These are phyloP conservation scores for Gadopsis bispinosus DNA, from an alignment of 2,797 vertebrate species.

Conservation along the genomic window DNA sequence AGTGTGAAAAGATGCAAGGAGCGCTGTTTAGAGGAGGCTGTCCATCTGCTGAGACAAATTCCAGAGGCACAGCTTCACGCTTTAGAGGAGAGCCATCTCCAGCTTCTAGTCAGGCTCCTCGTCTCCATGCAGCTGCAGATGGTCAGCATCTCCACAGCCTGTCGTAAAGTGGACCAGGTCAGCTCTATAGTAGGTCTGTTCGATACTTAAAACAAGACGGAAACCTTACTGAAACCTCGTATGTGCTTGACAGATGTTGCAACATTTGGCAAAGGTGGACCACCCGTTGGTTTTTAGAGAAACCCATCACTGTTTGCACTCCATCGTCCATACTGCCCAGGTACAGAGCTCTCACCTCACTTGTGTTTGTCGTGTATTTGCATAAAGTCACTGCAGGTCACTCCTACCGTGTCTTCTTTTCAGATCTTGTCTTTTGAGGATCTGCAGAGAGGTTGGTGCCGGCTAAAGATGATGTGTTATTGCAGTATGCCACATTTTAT, in stretches of 20 bases:
- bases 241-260: slow-evolving; percentile 80
- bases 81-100: slow-evolving; percentile 65
- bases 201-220: not conserved
- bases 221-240: not conserved
- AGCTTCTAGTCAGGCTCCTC: slow-evolving; percentile 83
- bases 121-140: slow-evolving; percentile 86
- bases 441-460: slow-evolving; percentile 87
- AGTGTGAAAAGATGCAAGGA: slow-evolving; percentile 86
- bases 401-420: slow-evolving; percentile 37
- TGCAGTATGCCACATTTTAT: slow-evolving; percentile 7
- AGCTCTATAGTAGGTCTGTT: not conserved
- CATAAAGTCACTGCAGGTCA: slow-evolving; percentile 4
- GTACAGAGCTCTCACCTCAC: slow-evolving; percentile 58
- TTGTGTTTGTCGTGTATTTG: not conserved
- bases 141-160: slow-evolving; percentile 83
- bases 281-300: slow-evolving; percentile 78
- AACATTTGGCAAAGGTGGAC: slow-evolving; percentile 76
- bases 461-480: not conserved
- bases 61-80: slow-evolving; percentile 67
- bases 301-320: slow-evolving; percentile 67
- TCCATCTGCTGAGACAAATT: slow-evolving; percentile 75
- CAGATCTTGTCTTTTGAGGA: slow-evolving; percentile 79
- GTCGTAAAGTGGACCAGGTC: slow-evolving; percentile 91
- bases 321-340: slow-evolving; percentile 70
- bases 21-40: slow-evolving; percentile 86